Conservation (phyloP, 2,797 vertebrate genomes). For the Otus scops region DNA sequence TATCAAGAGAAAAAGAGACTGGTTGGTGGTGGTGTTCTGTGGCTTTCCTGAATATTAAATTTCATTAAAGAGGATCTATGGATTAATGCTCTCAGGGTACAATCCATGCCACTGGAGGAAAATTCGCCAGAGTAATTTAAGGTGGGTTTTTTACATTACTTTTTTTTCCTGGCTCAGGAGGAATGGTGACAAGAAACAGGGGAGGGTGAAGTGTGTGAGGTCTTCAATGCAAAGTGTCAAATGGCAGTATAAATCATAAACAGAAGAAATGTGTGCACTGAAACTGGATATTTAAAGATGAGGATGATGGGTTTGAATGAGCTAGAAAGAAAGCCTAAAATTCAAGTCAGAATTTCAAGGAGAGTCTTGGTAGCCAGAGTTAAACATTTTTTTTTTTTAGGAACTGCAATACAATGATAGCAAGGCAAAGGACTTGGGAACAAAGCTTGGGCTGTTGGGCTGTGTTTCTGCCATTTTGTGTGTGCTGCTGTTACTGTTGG, state of each 20-base stretch:
- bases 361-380: not conserved
- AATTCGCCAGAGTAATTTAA: not conserved
- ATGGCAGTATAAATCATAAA: not conserved
- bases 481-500: not conserved
- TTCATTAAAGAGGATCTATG: not conserved
- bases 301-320: not conserved
- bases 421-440: not conserved
- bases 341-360: not conserved
- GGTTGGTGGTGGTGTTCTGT: not conserved
- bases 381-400: not conserved
- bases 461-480: not conserved
- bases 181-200: not conserved
- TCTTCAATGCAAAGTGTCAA: not conserved
- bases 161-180: not conserved
- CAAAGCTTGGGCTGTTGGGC: not conserved
- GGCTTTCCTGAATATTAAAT: not conserved
- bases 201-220: too few relatives aligned
- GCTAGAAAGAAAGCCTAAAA: not conserved
- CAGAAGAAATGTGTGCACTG: not conserved
- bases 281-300: not conserved
- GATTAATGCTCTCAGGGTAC: not conserved
- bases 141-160: not conserved
- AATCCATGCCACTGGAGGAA: rapidly evolving
- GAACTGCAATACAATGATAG: not conserved
- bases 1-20: not conserved